Evolutionary conservation across 2,888 invertebrate genomes (phyloP).

Genomic region (Panzeria rudis): DNA sequence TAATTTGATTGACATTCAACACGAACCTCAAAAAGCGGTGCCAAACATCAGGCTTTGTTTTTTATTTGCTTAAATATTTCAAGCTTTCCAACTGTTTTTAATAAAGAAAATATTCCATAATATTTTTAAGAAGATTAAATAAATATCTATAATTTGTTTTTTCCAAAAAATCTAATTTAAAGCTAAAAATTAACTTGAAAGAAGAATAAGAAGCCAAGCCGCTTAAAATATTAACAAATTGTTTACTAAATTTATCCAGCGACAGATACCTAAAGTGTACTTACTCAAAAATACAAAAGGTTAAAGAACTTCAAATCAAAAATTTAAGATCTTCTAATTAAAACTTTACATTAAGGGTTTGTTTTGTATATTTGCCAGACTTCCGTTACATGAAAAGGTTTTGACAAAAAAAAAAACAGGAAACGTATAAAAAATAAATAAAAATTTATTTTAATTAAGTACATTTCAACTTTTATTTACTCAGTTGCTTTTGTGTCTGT

Average conservation of each 20-base stretch:
- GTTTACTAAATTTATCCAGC: neutral
- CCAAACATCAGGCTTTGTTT: neutral
- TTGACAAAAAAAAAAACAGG: neutral
- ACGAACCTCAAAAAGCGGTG: neutral
- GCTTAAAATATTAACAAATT: constrained; percentile 35
- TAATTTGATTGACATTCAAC: constrained; percentile 51
- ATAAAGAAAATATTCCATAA: constrained; percentile 6
- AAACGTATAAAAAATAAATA: neutral
- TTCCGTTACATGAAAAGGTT: constrained; percentile 1
- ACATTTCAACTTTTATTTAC: neutral
- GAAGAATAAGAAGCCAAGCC: neutral
- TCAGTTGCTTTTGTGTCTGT: constrained; percentile 2
- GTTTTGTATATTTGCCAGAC: neutral
- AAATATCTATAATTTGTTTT: neutral
- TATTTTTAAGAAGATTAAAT: constrained; percentile 3
- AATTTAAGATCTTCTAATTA: neutral
- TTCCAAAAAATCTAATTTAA: neutral
- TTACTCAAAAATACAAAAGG: no score
- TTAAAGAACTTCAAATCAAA: neutral
- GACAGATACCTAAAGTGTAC: neutral
- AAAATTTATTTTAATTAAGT: constrained; percentile 6
- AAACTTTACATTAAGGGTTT: neutral
- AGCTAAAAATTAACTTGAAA: neutral
- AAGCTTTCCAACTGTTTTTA: neutral
- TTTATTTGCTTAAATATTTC: neutral